Base-by-base conservation (phyloP, 2,888 invertebrate species). In the Xestoiulus laeticollis region DNA sequence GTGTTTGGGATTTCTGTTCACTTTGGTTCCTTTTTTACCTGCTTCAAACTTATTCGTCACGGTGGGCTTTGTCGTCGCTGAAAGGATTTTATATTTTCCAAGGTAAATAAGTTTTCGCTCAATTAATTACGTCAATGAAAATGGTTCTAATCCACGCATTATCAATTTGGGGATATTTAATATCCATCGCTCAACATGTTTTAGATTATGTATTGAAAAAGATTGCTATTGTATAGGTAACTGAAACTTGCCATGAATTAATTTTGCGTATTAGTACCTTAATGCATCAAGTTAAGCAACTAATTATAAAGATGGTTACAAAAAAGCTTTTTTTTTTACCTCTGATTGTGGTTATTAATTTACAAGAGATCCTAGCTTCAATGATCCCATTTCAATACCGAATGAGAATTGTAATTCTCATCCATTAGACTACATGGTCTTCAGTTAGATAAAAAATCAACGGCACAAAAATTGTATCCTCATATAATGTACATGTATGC, bases 1-100 rank as follows among this genome's bases (percentile, higher is more conserved):
- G 85, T 68, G 89, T 84, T 53, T 89, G 48, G 89, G 89, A 5
- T 88, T 92, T 43, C 89, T 91, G 22, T 88, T 93, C 43, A 89
- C 92, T 59, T 90, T 92, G 8, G 90, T 88, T 33, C 88, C 88
- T 12, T 88, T 88, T 85, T 59, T 88, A 38, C 88, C 88, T 22
- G 88, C 87, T 22, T 87, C 88, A 26, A 88, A 88, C 44, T 14
- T 88, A 30, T 83, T 88, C 33, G 82, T 88, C n/a, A 88, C 87
- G 26, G 88, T 88, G 26, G 88, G 88, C 22, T 88, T 88, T 85
- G 88, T 88, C 33, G 87, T 88, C 32, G 88, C 88, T 8, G 88
- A 88, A 53, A 16, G 88, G 43, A 87, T 88, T 32, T 43, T 88
- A 19, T 88, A 88, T 59, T 33, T 88, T 48, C 87, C 88, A 30